Percentiles rank a stretch among this genome's conserved stretches.
phyloP scores from a whole-genome alignment of 2,797 vertebrate genomes.

The Melanotaenia trifasciata region DNA sequence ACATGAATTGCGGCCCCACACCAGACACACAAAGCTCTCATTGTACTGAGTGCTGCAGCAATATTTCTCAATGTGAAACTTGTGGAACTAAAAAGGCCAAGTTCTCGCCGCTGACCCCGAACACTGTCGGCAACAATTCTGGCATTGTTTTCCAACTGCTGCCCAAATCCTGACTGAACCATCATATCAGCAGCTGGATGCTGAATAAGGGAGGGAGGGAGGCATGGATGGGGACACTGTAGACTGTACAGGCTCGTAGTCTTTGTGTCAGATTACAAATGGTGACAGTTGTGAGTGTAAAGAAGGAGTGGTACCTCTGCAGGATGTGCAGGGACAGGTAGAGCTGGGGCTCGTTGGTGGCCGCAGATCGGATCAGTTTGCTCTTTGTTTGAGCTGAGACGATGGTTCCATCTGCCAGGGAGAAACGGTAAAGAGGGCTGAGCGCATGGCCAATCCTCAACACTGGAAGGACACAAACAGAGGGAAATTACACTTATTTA shows the following conservation, averaged over 20 bases:
- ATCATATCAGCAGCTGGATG: slow-evolving; percentile 28
- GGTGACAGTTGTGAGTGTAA: no score
- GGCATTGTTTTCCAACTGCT: slow-evolving; percentile 50
- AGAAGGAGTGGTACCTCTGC: slow-evolving; percentile 86
- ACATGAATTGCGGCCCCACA: no score
- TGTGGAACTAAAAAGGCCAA: slow-evolving; percentile 55
- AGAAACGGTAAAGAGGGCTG: slow-evolving; percentile 95
- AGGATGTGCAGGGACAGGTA: slow-evolving; percentile 97
- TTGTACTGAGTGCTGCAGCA: slow-evolving; percentile 37
- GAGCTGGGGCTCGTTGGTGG: slow-evolving; percentile 93
- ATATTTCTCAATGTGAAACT: slow-evolving; percentile 53
- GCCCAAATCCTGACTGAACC: slow-evolving; percentile 27
- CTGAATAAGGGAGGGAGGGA: neutral
- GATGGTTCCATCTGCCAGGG: slow-evolving; percentile 92
- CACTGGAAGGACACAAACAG: slow-evolving; percentile 78
- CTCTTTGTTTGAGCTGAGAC: slow-evolving; percentile 97
- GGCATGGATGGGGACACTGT: slow-evolving; percentile 30
- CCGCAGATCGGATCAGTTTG: slow-evolving; percentile 91
- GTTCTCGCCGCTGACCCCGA: slow-evolving; percentile 50
- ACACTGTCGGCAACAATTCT: slow-evolving; percentile 53
- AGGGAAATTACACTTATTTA: neutral
- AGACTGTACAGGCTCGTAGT: neutral
- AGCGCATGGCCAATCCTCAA: slow-evolving; percentile 90
- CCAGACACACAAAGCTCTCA: slow-evolving; percentile 50
- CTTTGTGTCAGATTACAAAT: no score